Evolutionary conservation across 2,113 vertebrate genomes (phyloP), one percentile per base, ranked within the genome.

Genomic region (Sardina pilchardus): DNA sequence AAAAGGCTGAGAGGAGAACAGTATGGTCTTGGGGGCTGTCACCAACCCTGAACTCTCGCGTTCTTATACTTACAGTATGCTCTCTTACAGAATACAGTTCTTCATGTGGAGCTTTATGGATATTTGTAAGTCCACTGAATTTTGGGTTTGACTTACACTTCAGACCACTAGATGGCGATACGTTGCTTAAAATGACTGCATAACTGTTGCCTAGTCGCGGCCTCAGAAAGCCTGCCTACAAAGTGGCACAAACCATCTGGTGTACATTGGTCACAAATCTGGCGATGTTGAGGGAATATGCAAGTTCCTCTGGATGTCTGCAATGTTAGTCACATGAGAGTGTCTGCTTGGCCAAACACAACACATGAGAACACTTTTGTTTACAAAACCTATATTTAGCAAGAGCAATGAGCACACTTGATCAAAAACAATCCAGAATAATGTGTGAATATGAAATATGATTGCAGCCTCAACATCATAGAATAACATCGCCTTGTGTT

Each of bases 211-310:
- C 30, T 14, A 39, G 71, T 36, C 30, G 4, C 71, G 30, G 12
- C 71, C 71, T 78, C 71, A 34, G 71, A 78, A 30, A 78, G 71
- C 30, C 71, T 12, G 71, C 12, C 71, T 78, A 67, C 63, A 67
- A 67, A 78, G 34, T 78, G 34, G 26, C 71, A 78, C 71, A 78
- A 78, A 78, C 71, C 71, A 78, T 78, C 71, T 78, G 71, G 71
- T 78, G 71, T 34, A 34, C 19, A 78, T 78, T 78, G 71, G 71
- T 78, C 71, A 78, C 71, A 78, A 78, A 34, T 34, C 71, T 78
- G 71, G 71, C 30, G 39, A 14, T 36, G 71, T 34, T 39, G 71
- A 17, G 71, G 26, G 71, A 78, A 78, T 36, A 39, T 4, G 71
- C 71, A 30, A 36, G 71, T 78, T 34, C 71, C 71, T 39, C 71